These are phyloP conservation scores for Apoda limacodes DNA, from an alignment of 2,888 invertebrate genomes.

Conservation along the genomic window DNA sequence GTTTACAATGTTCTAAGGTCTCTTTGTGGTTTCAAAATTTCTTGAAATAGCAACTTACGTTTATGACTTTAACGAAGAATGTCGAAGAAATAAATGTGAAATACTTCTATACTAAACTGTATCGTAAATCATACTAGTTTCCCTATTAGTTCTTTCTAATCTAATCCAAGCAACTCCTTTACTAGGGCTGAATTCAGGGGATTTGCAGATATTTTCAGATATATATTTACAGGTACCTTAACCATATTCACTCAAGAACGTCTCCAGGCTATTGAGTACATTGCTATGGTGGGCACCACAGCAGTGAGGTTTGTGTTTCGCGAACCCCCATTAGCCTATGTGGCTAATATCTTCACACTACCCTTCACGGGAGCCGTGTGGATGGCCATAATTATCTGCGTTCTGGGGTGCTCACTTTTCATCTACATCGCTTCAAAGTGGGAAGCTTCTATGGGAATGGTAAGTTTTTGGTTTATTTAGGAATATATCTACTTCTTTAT, in stretches of 20 bases:
- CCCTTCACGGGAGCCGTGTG: constrained; percentile 75
- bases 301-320: constrained; percentile 73
- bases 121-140: not conserved
- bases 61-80: not conserved
- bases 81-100: not conserved
- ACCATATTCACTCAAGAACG: constrained; percentile 55
- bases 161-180: not conserved
- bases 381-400: constrained; percentile 65
- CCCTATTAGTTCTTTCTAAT: not conserved
- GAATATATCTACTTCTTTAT: no score
- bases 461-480: no score
- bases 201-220: not conserved
- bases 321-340: constrained; percentile 73
- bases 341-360: constrained; percentile 74
- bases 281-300: constrained; percentile 66
- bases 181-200: not conserved
- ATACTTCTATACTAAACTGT: not conserved
- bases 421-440: constrained; percentile 59
- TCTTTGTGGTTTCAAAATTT: no score
- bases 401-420: constrained; percentile 51
- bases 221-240: constrained; percentile 36
- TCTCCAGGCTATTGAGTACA: constrained; percentile 57
- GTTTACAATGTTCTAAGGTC: no score
- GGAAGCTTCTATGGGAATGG: constrained; percentile 54
- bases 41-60: not conserved